Evolutionary conservation across 2,113 vertebrate species (phyloP).

Genomic region (Chaenogobius annularis): DNA sequence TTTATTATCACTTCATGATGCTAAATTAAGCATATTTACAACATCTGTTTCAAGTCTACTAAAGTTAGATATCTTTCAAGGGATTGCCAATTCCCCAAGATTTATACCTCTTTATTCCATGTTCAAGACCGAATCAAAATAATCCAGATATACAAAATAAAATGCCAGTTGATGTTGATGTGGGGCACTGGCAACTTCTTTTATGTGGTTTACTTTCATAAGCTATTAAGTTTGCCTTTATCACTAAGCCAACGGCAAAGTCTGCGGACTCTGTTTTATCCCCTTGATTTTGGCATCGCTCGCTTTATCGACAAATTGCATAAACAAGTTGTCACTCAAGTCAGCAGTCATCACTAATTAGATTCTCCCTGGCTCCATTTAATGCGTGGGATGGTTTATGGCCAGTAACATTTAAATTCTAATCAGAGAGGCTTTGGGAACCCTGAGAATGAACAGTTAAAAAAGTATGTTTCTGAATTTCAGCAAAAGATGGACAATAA

Average conservation of each 20-base stretch:
- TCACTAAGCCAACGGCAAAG: constrained; percentile 40
- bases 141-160: constrained; percentile 1
- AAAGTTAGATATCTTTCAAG: constrained; percentile 12
- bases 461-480: constrained; percentile 19
- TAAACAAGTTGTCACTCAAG: constrained; percentile 71
- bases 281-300: constrained; percentile 53
- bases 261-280: constrained; percentile 46
- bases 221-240: constrained; percentile 40
- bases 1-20: background rate
- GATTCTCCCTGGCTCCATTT: constrained; percentile 51
- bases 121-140: constrained; percentile 18
- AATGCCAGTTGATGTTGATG: constrained; percentile 34
- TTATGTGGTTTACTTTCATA: constrained; percentile 43
- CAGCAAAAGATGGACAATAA: constrained; percentile 14
- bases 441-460: constrained; percentile 4
- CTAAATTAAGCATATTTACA: background rate
- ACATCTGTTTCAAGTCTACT: background rate
- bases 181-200: constrained; percentile 21
- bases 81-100: background rate
- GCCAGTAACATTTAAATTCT: constrained; percentile 49
- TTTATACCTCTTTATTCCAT: background rate
- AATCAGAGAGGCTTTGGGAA: constrained; percentile 28
- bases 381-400: constrained; percentile 44
- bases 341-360: constrained; percentile 60
- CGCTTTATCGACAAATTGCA: constrained; percentile 50